Percentiles rank a stretch among this genome's conserved stretches.
Conservation (phyloP, 2,113 vertebrate genomes). For the Myxocyprinus asiaticus region DNA sequence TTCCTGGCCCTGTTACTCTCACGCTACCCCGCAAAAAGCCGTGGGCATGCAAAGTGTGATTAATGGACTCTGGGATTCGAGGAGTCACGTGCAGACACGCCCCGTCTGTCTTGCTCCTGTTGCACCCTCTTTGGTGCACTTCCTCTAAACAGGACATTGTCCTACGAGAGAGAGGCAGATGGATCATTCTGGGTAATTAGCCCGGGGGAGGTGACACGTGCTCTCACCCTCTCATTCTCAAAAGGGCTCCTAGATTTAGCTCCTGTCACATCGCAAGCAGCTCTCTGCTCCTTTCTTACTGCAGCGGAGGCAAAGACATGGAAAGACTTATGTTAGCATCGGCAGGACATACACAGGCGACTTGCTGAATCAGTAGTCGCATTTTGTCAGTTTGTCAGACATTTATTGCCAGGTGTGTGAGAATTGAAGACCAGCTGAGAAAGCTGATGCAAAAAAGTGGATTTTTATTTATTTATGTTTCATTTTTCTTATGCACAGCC, state of each 20-base stretch:
- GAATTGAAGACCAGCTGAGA: too few species aligned
- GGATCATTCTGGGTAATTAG: conserved; percentile 62
- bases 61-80: conserved; percentile 74
- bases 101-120: conserved; percentile 53
- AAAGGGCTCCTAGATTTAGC: conserved; percentile 30
- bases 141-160: conserved; percentile 57
- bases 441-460: too few species aligned
- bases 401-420: not conserved
- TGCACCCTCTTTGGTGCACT: conserved; percentile 56
- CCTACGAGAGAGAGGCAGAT: conserved; percentile 58
- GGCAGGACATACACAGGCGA: not conserved
- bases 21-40: conserved; percentile 61
- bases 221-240: conserved; percentile 32
- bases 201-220: conserved; percentile 7
- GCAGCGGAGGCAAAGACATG: not conserved
- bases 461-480: too few species aligned
- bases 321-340: not conserved
- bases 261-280: conserved; percentile 1
- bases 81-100: conserved; percentile 59
- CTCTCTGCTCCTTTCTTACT: not conserved
- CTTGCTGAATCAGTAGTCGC: not conserved
- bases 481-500: too few species aligned
- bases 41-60: conserved; percentile 75
- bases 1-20: conserved; percentile 76
- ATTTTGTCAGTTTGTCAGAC: not conserved